Conservation (phyloP, 2,113 vertebrate species). For the Pogona vitticeps region DNA sequence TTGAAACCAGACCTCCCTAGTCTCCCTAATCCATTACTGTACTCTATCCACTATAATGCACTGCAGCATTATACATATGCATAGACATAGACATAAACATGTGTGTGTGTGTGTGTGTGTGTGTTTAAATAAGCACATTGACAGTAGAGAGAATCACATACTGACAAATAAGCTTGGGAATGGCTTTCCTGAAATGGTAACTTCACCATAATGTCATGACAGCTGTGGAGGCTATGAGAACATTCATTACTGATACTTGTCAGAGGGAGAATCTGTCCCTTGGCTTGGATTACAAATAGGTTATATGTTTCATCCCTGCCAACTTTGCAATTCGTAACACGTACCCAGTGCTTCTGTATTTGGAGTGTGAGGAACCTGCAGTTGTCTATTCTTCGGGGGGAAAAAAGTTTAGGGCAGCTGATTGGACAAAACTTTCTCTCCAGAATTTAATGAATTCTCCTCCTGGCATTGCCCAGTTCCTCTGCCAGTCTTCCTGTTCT, state of each 20-base stretch:
- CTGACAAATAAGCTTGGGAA: neutral
- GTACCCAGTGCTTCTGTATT: neutral
- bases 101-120: too few species aligned
- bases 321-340: neutral
- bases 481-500: neutral
- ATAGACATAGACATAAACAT: too few species aligned
- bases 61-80: too few species aligned
- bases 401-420: neutral
- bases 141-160: neutral
- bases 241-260: neutral
- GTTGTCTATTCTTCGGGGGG: neutral
- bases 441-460: neutral
- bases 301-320: neutral
- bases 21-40: too few species aligned
- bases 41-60: too few species aligned
- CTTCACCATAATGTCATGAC: neutral
- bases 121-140: neutral
- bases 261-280: neutral
- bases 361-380: neutral
- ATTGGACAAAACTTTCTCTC: neutral
- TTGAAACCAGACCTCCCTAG: too few species aligned
- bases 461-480: fast-evolving
- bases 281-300: neutral
- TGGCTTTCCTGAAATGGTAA: neutral
- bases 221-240: neutral